phyloP scores from a whole-genome alignment of 2,113 vertebrate species.

The Orcinus orca region DNA sequence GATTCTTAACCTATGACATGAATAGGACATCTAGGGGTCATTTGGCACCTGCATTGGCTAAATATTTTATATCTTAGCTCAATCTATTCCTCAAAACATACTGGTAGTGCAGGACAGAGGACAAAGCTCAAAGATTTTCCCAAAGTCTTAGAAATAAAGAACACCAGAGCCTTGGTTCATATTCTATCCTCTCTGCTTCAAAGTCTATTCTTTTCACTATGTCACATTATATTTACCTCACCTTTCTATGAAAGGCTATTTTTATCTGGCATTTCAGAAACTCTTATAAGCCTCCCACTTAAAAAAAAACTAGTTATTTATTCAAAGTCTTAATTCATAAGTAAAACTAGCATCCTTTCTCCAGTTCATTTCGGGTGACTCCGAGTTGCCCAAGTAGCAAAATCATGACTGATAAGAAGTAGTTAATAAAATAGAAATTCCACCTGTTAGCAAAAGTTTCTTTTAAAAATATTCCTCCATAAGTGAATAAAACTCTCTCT shows the following conservation, averaged over 20 bases:
- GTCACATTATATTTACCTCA: neutral
- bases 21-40: neutral
- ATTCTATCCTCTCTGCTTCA: neutral
- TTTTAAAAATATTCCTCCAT: neutral
- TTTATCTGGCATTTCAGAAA: neutral
- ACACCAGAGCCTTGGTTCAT: neutral
- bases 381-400: neutral
- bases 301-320: neutral
- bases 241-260: neutral
- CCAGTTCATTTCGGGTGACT: neutral
- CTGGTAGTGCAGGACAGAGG: neutral
- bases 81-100: neutral
- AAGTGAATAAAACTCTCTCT: neutral
- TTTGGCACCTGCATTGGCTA: neutral
- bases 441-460: neutral
- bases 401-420: neutral
- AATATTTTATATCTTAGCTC: neutral
- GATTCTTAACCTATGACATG: neutral
- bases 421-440: slow-evolving; percentile 39
- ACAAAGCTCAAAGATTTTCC: neutral
- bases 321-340: slow-evolving; percentile 34
- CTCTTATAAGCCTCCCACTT: neutral
- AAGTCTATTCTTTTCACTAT: neutral
- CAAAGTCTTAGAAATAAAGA: neutral
- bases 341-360: slow-evolving; percentile 23